Evolutionary conservation across 2,888 invertebrate species (phyloP).

Genomic region (Mythimna loreyi): DNA sequence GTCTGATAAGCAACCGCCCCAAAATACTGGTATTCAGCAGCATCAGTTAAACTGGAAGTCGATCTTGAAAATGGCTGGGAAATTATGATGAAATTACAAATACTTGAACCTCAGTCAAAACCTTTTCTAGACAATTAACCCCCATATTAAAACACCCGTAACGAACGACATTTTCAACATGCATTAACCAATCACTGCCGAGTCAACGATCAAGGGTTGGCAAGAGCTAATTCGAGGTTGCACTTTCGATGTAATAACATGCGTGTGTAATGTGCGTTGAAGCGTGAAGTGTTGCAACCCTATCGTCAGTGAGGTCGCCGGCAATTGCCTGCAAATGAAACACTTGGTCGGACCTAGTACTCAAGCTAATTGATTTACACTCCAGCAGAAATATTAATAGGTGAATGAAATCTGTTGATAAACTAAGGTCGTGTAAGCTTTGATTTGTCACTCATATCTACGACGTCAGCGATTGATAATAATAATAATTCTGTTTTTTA

Average conservation of each 20-base stretch:
- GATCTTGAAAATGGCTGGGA: too few species aligned
- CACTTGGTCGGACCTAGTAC: constrained; percentile 29
- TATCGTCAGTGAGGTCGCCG: constrained; percentile 69
- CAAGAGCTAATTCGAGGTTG: constrained; percentile 72
- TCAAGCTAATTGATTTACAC: constrained; percentile 48
- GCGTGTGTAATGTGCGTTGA: constrained; percentile 67
- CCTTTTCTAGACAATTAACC: background rate
- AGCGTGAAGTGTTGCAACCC: constrained; percentile 80
- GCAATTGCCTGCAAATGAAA: constrained; percentile 55
- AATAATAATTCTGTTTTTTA: too few species aligned
- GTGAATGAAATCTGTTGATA: constrained; percentile 43
- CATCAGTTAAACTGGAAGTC: too few species aligned
- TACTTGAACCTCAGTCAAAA: background rate
- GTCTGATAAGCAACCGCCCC: too few species aligned
- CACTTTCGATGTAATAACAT: constrained; percentile 80
- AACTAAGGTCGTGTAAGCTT: constrained; percentile 4
- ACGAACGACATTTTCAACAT: constrained; percentile 30
- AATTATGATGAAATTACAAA: background rate
- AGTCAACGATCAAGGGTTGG: constrained; percentile 68
- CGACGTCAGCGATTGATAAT: too few species aligned
- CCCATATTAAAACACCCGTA: constrained; percentile 24
- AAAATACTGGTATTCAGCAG: too few species aligned
- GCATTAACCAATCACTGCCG: constrained; percentile 48
- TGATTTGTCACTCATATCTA: background rate
- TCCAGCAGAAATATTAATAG: constrained; percentile 40